phyloP scores from a whole-genome alignment of 1,140 invertebrate species.

The Camponotus vicinus region DNA sequence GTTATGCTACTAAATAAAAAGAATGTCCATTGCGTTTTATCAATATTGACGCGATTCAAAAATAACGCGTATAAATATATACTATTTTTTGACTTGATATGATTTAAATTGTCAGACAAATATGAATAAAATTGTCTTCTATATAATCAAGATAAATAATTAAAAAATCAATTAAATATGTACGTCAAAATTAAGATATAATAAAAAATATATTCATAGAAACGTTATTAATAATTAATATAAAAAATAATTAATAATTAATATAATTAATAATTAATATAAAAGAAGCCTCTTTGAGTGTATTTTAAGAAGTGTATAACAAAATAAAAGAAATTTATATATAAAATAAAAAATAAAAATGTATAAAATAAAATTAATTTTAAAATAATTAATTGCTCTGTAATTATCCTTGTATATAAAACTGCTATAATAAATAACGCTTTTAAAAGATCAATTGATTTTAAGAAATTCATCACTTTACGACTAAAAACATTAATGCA shows the following conservation, averaged over 20 bases:
- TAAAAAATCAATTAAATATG: neutral
- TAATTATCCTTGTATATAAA: neutral
- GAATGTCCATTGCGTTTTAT: constrained; percentile 10
- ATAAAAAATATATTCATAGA: too few species aligned
- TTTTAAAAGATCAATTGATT: neutral
- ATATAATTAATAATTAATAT: too few species aligned
- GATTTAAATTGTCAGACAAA: constrained; percentile 35
- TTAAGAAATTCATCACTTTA: neutral
- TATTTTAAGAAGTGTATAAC: too few species aligned
- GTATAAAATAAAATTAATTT: neutral
- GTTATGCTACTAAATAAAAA: neutral
- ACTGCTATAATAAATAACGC: neutral
- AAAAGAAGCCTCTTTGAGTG: too few species aligned
- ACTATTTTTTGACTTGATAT: constrained; percentile 10
- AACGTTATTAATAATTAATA: too few species aligned
- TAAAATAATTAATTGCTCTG: neutral
- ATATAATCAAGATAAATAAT: neutral
- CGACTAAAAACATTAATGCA: neutral
- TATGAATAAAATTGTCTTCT: constrained; percentile 20
- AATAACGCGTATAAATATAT: neutral
- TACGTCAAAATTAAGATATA: too few species aligned
- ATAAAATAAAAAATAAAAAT: neutral
- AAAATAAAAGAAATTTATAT: too few species aligned
- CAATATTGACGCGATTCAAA: constrained; percentile 4
- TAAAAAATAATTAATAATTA: too few species aligned